Percentiles rank a stretch among this genome's conserved stretches.
These are phyloP conservation scores for Calameuta filiformis DNA, from an alignment of 2,888 invertebrate genomes.

Conservation along the genomic window DNA sequence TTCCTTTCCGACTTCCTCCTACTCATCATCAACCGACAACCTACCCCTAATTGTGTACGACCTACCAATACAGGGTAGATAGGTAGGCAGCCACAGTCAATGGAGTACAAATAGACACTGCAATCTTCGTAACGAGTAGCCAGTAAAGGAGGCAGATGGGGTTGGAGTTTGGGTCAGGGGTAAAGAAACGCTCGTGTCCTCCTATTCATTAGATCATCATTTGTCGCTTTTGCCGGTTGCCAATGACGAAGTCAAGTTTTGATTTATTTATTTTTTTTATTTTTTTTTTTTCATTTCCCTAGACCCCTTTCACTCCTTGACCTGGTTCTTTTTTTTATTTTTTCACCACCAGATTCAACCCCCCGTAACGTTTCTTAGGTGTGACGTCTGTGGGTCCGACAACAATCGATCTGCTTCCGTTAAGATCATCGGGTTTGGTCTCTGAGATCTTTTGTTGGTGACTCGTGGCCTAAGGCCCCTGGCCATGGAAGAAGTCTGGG, in stretches of 20 bases:
- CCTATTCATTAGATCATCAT: not conserved
- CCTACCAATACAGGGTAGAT: constrained; percentile 8
- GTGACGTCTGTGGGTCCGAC: too few species aligned
- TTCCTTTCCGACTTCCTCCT: constrained; percentile 17
- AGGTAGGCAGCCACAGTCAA: constrained; percentile 16
- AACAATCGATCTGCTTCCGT: not conserved
- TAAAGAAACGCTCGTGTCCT: not conserved
- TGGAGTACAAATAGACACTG: constrained; percentile 48
- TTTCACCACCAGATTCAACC: not conserved
- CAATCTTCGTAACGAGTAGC: constrained; percentile 53
- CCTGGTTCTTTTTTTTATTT: not conserved
- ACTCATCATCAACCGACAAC: constrained; percentile 4
- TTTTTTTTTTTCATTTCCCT: not conserved
- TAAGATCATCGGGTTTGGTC: not conserved
- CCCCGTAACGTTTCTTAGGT: not conserved
- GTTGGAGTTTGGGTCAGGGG: not conserved
- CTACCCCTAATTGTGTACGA: constrained; percentile 43
- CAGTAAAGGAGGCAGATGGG: not conserved
- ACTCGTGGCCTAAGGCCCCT: not conserved
- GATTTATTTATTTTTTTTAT: not conserved
- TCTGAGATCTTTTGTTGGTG: not conserved
- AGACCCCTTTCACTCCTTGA: not conserved
- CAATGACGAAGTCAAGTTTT: not conserved
- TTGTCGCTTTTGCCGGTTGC: not conserved
- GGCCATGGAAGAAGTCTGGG: not conserved